Percentiles rank a stretch among this genome's conserved stretches.
Evolutionary conservation across 2,888 invertebrate species (phyloP).

Genomic region (Parapristionchus giblindavisi): DNA sequence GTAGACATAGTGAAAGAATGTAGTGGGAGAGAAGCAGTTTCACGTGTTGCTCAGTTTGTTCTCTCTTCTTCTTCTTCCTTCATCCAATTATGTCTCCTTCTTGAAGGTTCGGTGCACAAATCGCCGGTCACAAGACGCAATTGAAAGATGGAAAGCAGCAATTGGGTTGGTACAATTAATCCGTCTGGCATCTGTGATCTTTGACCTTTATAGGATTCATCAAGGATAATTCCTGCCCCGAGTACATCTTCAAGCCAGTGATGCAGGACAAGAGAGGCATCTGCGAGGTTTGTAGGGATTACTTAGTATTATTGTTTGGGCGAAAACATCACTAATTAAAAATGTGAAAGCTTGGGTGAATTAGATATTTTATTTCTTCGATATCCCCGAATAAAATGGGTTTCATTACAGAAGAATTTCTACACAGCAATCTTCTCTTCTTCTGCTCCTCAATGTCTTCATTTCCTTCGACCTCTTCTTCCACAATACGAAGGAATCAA

Average conservation of each 20-base stretch:
- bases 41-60: too few relatives aligned
- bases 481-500: conserved; percentile 10
- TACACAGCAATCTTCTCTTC: conserved; percentile 23
- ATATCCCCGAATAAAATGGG: not conserved
- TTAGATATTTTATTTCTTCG: not conserved
- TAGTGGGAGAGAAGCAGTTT: not conserved
- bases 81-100: not conserved
- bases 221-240: conserved; percentile 25
- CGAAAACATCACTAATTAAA: not conserved
- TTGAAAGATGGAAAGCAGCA: conserved; percentile 23
- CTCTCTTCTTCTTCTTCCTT: not conserved
- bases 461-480: conserved; percentile 12
- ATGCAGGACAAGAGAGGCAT: conserved; percentile 30
- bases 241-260: conserved; percentile 32
- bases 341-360: not conserved
- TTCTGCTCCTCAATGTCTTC: conserved; percentile 9
- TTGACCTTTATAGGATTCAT: conserved; percentile 23
- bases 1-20: not conserved
- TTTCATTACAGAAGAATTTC: conserved; percentile 28
- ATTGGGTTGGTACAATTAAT: conserved; percentile 1
- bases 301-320: not conserved
- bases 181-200: too few relatives aligned
- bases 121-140: conserved; percentile 38
- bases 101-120: conserved; percentile 34
- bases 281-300: not conserved